phyloP scores from a whole-genome alignment of 2,888 invertebrate genomes.

The Carabus problematicus region DNA sequence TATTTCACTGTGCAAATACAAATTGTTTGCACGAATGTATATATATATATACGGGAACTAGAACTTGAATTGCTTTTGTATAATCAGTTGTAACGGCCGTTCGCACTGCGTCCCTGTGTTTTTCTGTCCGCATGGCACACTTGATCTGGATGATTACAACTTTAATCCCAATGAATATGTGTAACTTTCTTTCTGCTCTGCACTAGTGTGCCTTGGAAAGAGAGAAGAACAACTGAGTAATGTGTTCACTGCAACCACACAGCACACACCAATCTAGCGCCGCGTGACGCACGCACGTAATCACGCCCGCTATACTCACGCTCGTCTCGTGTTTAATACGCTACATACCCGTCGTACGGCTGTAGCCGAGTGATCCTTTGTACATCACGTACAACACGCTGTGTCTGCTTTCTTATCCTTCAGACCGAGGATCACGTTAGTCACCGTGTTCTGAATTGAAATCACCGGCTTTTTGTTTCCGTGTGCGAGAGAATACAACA shows the following conservation, averaged over 20 bases:
- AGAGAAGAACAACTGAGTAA: too few relatives aligned
- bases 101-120: too few relatives aligned
- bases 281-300: too few relatives aligned
- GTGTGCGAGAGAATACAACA: neutral
- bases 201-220: too few relatives aligned
- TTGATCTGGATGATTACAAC: conserved; percentile 31
- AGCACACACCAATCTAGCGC: too few relatives aligned
- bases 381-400: conserved; percentile 29
- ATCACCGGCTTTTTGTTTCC: conserved; percentile 39
- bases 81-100: conserved; percentile 8
- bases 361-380: conserved; percentile 31
- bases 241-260: too few relatives aligned
- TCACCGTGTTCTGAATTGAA: conserved; percentile 41
- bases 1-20: conserved; percentile 18
- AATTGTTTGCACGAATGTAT: conserved; percentile 29
- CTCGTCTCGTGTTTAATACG: too few relatives aligned
- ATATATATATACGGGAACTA: conserved; percentile 2
- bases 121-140: neutral
- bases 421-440: conserved; percentile 36
- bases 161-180: conserved; percentile 16
- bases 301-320: too few relatives aligned
- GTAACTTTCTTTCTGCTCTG: too few relatives aligned
- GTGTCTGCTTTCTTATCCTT: too few relatives aligned
- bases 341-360: neutral
- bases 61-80: conserved; percentile 33